Conservation (phyloP, 1,140 invertebrate species). For the Odontomachus brunneus region DNA sequence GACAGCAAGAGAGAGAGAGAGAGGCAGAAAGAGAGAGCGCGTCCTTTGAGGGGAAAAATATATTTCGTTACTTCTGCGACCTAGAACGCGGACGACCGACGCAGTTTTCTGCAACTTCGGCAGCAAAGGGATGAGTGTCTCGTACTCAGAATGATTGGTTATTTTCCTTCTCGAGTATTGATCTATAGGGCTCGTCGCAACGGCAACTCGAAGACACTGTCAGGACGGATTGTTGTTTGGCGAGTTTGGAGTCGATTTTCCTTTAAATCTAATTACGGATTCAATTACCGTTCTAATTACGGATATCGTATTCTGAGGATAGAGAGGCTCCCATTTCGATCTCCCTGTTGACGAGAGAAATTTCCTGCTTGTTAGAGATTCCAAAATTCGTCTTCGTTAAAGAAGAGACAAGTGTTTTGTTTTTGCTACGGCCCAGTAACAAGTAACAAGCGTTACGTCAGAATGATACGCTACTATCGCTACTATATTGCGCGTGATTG, state of each 20-base stretch:
- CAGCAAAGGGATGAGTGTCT: neutral
- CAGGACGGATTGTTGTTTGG: neutral
- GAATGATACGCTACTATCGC: neutral
- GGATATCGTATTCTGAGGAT: neutral
- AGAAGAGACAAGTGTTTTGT: too few relatives aligned
- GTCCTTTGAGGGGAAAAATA: constrained; percentile 8
- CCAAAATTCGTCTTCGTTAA: neutral
- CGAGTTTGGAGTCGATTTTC: neutral
- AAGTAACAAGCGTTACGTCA: neutral
- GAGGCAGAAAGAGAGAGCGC: too few relatives aligned
- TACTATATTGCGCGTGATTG: neutral
- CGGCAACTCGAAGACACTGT: neutral
- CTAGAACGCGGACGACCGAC: neutral
- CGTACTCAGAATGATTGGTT: neutral
- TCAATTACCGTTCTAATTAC: neutral
- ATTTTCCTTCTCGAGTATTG: neutral
- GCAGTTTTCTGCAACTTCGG: neutral
- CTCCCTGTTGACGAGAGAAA: neutral
- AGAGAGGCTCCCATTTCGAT: neutral
- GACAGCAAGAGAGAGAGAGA: too few relatives aligned
- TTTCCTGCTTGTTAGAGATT: too few relatives aligned
- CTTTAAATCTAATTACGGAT: neutral
- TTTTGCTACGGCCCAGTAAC: too few relatives aligned
- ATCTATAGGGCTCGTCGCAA: neutral
- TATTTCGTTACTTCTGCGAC: neutral